phyloP scores from a whole-genome alignment of 2,888 invertebrate species.

The Leptinotarsa juncta region DNA sequence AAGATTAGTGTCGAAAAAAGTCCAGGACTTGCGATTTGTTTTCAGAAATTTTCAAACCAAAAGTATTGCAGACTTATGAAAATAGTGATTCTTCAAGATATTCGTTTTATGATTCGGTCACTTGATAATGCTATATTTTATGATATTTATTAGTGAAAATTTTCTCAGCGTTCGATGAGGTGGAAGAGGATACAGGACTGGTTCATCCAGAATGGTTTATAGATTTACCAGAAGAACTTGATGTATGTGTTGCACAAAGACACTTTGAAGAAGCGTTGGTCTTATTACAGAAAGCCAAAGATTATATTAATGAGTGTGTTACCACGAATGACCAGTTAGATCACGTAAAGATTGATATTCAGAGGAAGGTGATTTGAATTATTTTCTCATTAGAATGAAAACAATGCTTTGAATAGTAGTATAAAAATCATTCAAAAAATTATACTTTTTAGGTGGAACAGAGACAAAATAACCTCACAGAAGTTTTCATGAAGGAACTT shows the following conservation, averaged over 20 bases:
- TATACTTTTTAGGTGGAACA: conserved; percentile 71
- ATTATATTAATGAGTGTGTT: conserved; percentile 65
- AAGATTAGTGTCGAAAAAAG: no score
- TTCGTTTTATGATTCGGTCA: background rate
- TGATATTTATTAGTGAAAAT: background rate
- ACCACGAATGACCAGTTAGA: conserved; percentile 61
- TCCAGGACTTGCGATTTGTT: no score
- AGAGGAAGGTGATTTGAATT: conserved; percentile 57
- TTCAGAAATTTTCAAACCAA: no score
- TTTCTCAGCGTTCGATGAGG: conserved; percentile 63
- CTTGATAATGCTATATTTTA: background rate
- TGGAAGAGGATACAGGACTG: conserved; percentile 60
- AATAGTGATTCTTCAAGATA: no score
- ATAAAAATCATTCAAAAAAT: background rate
- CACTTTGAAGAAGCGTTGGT: conserved; percentile 94
- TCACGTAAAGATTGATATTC: conserved; percentile 67
- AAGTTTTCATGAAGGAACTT: conserved; percentile 88
- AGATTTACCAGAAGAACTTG: conserved; percentile 93
- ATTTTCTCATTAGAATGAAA: background rate
- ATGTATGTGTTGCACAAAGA: conserved; percentile 94
- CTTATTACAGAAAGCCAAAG: conserved; percentile 77
- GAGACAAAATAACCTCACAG: conserved; percentile 82
- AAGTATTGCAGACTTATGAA: no score
- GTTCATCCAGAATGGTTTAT: conserved; percentile 85
- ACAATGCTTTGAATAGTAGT: background rate